phyloP scores from a whole-genome alignment of 1,140 invertebrate genomes.

The Sinella curviseta region DNA sequence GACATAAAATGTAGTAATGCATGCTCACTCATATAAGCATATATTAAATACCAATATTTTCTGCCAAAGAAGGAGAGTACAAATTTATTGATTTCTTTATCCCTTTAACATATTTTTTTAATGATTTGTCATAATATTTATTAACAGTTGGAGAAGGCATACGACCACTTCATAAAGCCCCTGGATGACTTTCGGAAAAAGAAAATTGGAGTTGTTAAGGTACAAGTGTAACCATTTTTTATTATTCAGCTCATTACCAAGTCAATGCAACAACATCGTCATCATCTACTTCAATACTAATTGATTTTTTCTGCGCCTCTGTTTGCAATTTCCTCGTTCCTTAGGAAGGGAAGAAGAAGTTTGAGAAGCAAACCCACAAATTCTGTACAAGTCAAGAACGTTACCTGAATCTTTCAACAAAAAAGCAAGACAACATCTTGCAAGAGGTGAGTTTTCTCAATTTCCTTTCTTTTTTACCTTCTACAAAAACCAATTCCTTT shows the following conservation, averaged over 20 bases:
- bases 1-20: too few species aligned
- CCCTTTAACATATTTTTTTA: too few species aligned
- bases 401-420: constrained; percentile 89
- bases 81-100: too few species aligned
- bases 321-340: constrained; percentile 44
- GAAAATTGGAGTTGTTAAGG: constrained; percentile 90
- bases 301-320: neutral
- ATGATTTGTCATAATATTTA: neutral
- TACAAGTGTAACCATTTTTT: constrained; percentile 54
- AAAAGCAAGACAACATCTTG: constrained; percentile 85
- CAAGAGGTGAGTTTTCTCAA: constrained; percentile 75
- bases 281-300: too few species aligned
- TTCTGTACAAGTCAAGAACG: constrained; percentile 94
- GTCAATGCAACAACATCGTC: neutral
- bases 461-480: too few species aligned
- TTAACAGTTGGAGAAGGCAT: constrained; percentile 80
- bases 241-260: neutral
- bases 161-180: constrained; percentile 86
- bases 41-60: too few species aligned
- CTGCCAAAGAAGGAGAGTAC: too few species aligned
- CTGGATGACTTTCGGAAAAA: constrained; percentile 91
- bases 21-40: too few species aligned
- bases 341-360: constrained; percentile 92
- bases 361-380: constrained; percentile 95
- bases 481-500: too few species aligned